These are phyloP conservation scores for Manduca sexta DNA, from an alignment of 1,140 invertebrate genomes.

Conservation along the genomic window DNA sequence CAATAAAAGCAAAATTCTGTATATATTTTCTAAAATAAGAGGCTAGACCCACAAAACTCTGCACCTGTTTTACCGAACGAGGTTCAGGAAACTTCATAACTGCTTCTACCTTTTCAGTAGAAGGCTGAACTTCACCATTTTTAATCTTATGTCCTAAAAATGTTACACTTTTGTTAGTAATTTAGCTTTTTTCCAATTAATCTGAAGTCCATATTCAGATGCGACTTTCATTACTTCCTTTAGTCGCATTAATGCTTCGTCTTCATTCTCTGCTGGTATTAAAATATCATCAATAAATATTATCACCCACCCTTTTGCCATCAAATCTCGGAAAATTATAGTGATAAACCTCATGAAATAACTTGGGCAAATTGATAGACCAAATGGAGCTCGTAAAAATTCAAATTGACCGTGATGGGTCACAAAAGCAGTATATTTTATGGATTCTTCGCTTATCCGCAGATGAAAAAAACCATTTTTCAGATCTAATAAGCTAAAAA, in stretches of 20 bases:
- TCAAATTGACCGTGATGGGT: constrained; percentile 17
- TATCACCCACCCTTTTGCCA: constrained; percentile 6
- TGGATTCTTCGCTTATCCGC: constrained; percentile 12
- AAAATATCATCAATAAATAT: constrained; percentile 20
- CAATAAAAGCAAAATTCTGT: constrained; percentile 17
- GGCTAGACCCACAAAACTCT: constrained; percentile 37
- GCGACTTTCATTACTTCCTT: constrained; percentile 20
- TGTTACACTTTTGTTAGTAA: neutral
- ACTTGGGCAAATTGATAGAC: constrained; percentile 15
- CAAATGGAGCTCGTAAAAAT: constrained; percentile 21
- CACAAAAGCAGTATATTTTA: constrained; percentile 25
- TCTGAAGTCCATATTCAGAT: constrained; percentile 33
- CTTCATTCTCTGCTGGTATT: constrained; percentile 6
- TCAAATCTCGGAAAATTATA: constrained; percentile 17
- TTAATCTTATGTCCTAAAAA: constrained; percentile 3
- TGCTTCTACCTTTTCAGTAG: constrained; percentile 20
- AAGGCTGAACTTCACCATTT: constrained; percentile 8
- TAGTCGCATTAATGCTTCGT: constrained; percentile 2
- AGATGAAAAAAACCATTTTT: constrained; percentile 23
- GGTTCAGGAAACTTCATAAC: constrained; percentile 33
- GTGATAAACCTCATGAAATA: constrained; percentile 18
- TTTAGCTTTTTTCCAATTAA: constrained; percentile 24
- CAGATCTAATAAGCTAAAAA: constrained; percentile 18
- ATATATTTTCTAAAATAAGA: constrained; percentile 38
- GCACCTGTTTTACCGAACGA: constrained; percentile 23